Evolutionary conservation across 2,113 vertebrate species (phyloP), one percentile per base, ranked within the genome.

Genomic region (Plectropomus leopardus): DNA sequence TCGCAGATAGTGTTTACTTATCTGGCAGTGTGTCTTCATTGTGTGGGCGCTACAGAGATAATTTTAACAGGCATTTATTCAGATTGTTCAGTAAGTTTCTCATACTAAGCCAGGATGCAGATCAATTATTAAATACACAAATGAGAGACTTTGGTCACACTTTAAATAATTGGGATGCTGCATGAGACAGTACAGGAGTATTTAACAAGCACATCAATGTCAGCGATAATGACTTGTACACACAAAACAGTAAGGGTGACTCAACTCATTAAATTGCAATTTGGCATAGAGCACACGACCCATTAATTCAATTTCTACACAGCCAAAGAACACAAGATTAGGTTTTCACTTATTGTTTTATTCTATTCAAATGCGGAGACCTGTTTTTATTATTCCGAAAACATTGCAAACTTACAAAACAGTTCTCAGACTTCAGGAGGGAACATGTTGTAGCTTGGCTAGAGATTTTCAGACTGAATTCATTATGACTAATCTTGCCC

Each of bases 181-280:
- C 68, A 44, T 21, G 26, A 75, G 64, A 65, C 30, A 66, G 60
- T 75, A 16, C 44, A 34, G 7, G 53, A 79, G 76, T 42, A 57
- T 70, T 82, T 91, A 84, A 85, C 80, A 76, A 86, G 74, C 81
- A 84, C 76, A 78, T 88, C 80, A 87, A 26, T 88, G 82, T 85
- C 88, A 85, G 65, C 4, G 48, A 73, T 87, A 90, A 88, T 85
- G 88, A 78, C 75, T 86, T 77, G 36, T 66, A 66, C 59, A 84
- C 68, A 86, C 72, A 79, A 70, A 88, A 83, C 85, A 88, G 55
- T 69, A 70, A 71, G 63, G 80, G 76, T 85, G 85, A 88, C 84
- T 86, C 66, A 71, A 87, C 72, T 88, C 78, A 84, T 89, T 91
- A 87, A 87, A 86, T 28, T 74, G 32, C 72, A 79, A 72, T 86